Base-by-base conservation (phyloP, 30 jellyfish, hydroid and myxozoan species). In the Phacellophora camtschatica region DNA sequence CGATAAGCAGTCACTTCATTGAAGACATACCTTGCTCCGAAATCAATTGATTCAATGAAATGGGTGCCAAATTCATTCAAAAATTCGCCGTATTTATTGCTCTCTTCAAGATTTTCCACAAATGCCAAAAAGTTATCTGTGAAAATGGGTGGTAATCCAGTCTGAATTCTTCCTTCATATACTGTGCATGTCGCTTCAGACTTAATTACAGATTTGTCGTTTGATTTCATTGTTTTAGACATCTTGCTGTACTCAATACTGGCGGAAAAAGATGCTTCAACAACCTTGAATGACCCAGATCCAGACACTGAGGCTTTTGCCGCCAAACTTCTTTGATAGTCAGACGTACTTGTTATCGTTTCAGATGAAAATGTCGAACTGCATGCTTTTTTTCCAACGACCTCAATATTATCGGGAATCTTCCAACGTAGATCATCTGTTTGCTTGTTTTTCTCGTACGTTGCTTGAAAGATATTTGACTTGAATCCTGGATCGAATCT, bases 11-110 rank as follows among this genome's bases (percentile, higher is more conserved):
- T n/a, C n/a, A n/a, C n/a, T n/a, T n/a, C n/a, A n/a, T n/a, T n/a
- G n/a, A n/a, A n/a, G 24, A 24, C 72, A 15, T 51, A 73, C 86
- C 86, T 74, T 16, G 88, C 88, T 33, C 88, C 88, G 78, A 59
- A 39, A 64, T 74, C 88, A 24, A 74, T 42, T 18, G n/a, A 22
- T 19, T 56, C 77, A 25, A 74, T 66, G 25, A 54, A 74, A 59
- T 74, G 88, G 3, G 88, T 74, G 10, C 88, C 88, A 41, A 53
- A 74, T n/a, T 51, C 25, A 41, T 74, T 48, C 23, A 74, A 68
- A 45, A 74, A 71, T 0, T 39, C n/a, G 2, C 46, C 72, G 23
- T 46, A 71, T 31, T 48, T 46, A 20, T 46, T 24, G 28, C n/a
- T 32, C 27, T 41, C 25, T 27, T 29, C 68, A 22, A 74, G 2